These are phyloP conservation scores for Diachasma alloeum DNA, from an alignment of 1,140 invertebrate species.

Conservation along the genomic window DNA sequence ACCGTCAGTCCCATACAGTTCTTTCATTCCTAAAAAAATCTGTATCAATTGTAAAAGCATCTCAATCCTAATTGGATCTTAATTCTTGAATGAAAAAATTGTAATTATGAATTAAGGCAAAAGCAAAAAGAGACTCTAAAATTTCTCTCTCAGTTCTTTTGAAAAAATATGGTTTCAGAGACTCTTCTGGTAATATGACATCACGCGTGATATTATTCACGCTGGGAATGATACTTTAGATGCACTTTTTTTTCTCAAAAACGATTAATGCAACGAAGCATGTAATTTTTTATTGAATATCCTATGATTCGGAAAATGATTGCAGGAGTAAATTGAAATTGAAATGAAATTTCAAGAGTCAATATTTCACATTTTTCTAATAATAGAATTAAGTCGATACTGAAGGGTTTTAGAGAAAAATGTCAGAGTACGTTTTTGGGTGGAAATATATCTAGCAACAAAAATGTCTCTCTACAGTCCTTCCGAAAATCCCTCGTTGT, in stretches of 20 bases:
- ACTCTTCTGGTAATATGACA: not conserved
- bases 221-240: not conserved
- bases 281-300: not conserved
- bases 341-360: too few relatives aligned
- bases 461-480: too few relatives aligned
- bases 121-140: too few relatives aligned
- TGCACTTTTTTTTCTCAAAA: not conserved
- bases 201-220: not conserved
- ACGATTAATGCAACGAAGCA: not conserved
- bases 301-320: not conserved
- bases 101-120: too few relatives aligned
- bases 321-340: not conserved
- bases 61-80: not conserved
- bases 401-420: too few relatives aligned
- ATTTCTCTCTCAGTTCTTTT: not conserved
- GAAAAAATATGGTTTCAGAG: not conserved
- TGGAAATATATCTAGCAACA: too few relatives aligned
- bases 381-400: too few relatives aligned
- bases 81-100: not conserved
- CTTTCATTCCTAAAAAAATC: not conserved
- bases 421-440: too few relatives aligned
- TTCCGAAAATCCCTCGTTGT: too few relatives aligned
- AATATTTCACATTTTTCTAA: too few relatives aligned
- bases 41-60: constrained; percentile 15
- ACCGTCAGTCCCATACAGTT: constrained; percentile 22